These are phyloP conservation scores for Acleris emargana DNA, from an alignment of 2,888 invertebrate genomes.

Conservation along the genomic window DNA sequence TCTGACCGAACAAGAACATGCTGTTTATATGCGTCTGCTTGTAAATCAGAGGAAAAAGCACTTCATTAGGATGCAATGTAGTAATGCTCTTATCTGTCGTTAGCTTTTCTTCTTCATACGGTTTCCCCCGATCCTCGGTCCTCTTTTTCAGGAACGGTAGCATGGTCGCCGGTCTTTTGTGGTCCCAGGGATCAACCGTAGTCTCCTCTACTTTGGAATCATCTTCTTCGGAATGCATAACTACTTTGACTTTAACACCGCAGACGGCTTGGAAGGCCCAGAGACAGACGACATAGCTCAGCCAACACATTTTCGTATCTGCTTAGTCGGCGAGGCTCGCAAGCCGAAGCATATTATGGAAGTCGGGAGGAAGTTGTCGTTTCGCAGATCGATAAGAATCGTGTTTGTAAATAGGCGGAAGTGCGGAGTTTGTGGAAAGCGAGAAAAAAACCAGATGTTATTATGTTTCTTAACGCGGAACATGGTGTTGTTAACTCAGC, in stretches of 20 bases:
- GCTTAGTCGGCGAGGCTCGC: constrained; percentile 13
- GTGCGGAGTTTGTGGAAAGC: constrained; percentile 42
- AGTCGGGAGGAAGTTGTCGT: constrained; percentile 48
- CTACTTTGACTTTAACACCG: constrained; percentile 72
- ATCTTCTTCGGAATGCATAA: constrained; percentile 71
- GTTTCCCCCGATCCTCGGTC: constrained; percentile 48
- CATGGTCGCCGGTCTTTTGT: constrained; percentile 51
- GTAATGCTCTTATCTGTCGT: constrained; percentile 57
- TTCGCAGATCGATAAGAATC: constrained; percentile 54
- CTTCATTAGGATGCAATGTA: constrained; percentile 69
- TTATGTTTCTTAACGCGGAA: constrained; percentile 1
- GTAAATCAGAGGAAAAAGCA: constrained; percentile 74
- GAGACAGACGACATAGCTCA: constrained; percentile 47
- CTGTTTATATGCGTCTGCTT: constrained; percentile 72
- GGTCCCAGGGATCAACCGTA: constrained; percentile 55
- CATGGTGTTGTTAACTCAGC: no score
- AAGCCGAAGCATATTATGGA: constrained; percentile 22
- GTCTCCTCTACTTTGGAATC: constrained; percentile 68
- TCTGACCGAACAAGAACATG: constrained; percentile 77
- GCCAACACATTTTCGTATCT: constrained; percentile 52
- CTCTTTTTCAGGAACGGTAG: constrained; percentile 62
- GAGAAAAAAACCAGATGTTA: constrained; percentile 41
- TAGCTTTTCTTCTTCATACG: constrained; percentile 55
- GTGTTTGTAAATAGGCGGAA: constrained; percentile 62
- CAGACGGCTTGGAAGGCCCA: constrained; percentile 52